These are phyloP conservation scores for Oikopleura albicans DNA, from an alignment of 23 tunicate species.

Conservation along the genomic window DNA sequence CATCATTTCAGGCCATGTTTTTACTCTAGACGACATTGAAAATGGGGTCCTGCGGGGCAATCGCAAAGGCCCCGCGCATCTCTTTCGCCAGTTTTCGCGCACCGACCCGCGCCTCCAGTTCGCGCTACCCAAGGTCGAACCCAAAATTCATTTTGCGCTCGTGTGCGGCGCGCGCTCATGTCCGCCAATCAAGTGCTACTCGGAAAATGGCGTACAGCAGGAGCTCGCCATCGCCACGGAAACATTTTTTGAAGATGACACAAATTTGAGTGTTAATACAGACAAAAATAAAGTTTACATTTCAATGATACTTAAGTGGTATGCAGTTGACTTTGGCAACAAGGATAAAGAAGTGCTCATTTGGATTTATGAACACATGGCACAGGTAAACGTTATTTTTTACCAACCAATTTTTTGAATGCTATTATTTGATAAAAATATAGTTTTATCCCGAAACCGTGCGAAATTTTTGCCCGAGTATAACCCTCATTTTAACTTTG, in stretches of 20 bases:
- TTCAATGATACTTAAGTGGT: conserved; percentile 68
- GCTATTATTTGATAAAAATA: too few species aligned
- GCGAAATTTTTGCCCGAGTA: too few species aligned
- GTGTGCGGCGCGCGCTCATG: conserved; percentile 91
- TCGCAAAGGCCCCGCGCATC: conserved; percentile 28
- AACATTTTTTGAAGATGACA: conserved; percentile 57
- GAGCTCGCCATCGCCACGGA: conserved; percentile 51
- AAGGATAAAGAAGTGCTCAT: conserved; percentile 22
- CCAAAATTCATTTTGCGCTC: conserved; percentile 72
- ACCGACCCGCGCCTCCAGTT: conserved; percentile 40
- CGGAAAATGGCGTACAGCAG: conserved; percentile 27
- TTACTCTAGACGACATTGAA: conserved; percentile 67
- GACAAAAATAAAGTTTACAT: conserved; percentile 29
- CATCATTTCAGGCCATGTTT: conserved; percentile 42
- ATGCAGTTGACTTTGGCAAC: conserved; percentile 52
- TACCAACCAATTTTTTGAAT: too few species aligned
- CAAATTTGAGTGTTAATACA: conserved; percentile 29
- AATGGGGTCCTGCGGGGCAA: conserved; percentile 73
- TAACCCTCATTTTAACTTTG: too few species aligned
- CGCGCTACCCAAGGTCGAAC: conserved; percentile 41
- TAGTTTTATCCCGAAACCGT: too few species aligned
- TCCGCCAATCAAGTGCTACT: conserved; percentile 67
- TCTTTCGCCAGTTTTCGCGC: not conserved
- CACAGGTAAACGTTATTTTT: too few species aligned
- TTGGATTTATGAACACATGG: not conserved